A percentile compares a stretch with the other conserved stretches of the same genome.
Evolutionary conservation across 2,113 vertebrate species (phyloP).

Genomic region (Caranx ignobilis): DNA sequence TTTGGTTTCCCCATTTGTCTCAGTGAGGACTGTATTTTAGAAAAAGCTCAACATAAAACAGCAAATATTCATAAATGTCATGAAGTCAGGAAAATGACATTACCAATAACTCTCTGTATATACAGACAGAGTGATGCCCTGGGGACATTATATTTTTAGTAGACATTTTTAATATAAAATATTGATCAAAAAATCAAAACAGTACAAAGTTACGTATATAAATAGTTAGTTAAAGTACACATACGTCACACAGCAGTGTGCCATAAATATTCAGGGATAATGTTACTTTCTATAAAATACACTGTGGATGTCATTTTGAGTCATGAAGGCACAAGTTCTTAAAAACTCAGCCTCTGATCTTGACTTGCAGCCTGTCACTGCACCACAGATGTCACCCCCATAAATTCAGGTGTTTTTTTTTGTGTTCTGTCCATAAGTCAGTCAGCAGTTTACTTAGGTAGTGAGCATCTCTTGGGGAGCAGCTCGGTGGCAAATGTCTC

Average conservation of each 20-base stretch:
- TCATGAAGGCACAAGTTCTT: conserved; percentile 32
- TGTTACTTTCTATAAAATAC: conserved; percentile 41
- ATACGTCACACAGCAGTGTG: not conserved
- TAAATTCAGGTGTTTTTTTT: conserved; percentile 15
- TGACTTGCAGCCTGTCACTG: conserved; percentile 52
- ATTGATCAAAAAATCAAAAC: too few relatives aligned
- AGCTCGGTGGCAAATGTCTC: conserved; percentile 27
- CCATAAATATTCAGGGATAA: conserved; percentile 31
- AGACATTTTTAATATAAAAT: too few relatives aligned
- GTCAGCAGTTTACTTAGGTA: conserved; percentile 29
- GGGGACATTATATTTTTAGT: too few relatives aligned
- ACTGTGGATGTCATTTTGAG: conserved; percentile 50
- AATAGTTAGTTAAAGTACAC: not conserved
- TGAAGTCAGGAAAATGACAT: not conserved
- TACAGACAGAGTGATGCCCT: not conserved
- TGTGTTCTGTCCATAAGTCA: not conserved
- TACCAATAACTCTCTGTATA: not conserved
- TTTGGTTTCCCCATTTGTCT: too few relatives aligned
- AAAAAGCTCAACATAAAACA: not conserved
- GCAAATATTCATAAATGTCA: not conserved
- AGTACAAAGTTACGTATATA: not conserved
- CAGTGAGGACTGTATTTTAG: too few relatives aligned
- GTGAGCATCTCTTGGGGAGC: conserved; percentile 10
- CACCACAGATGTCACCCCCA: conserved; percentile 37
- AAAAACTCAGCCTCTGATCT: conserved; percentile 44